Conservation (phyloP, 2,797 vertebrate species). For the Lithobates pipiens region DNA sequence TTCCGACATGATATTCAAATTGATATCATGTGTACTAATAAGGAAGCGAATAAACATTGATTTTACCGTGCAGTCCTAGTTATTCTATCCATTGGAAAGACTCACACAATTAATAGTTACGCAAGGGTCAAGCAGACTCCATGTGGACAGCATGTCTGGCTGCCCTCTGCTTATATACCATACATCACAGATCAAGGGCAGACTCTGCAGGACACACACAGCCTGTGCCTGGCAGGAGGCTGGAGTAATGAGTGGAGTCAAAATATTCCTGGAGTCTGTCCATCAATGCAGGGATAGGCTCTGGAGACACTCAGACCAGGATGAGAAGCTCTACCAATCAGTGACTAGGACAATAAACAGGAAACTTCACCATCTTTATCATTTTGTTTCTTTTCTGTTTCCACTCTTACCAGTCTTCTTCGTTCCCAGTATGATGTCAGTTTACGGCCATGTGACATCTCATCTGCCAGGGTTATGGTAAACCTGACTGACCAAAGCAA, state of each 20-base stretch:
- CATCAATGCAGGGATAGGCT: slow-evolving; percentile 65
- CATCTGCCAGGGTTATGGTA: not conserved
- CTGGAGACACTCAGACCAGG: slow-evolving; percentile 49
- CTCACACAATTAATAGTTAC: slow-evolving; percentile 61
- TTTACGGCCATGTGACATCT: not conserved
- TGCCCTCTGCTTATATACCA: slow-evolving; percentile 71
- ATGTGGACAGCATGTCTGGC: slow-evolving; percentile 72
- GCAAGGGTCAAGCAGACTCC: slow-evolving; percentile 64
- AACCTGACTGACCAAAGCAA: not conserved
- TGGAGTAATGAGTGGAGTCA: slow-evolving; percentile 85
- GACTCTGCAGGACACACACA: slow-evolving; percentile 76
- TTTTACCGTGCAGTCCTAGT: slow-evolving; percentile 71
- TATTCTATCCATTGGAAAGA: slow-evolving; percentile 68
- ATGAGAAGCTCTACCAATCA: slow-evolving; percentile 4
- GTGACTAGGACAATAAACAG: slow-evolving; percentile 45
- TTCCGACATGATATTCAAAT: not conserved
- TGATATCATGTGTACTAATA: slow-evolving; percentile 1
- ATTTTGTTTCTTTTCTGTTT: slow-evolving; percentile 1
- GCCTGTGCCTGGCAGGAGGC: slow-evolving; percentile 81
- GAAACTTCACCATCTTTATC: not conserved
- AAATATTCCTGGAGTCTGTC: slow-evolving; percentile 73
- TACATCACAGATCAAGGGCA: slow-evolving; percentile 83
- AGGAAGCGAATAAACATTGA: slow-evolving; percentile 52
- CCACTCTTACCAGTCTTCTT: not conserved
- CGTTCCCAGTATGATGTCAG: not conserved